Conservation (phyloP, 1,140 invertebrate genomes). For the Trichoplusia ni region DNA sequence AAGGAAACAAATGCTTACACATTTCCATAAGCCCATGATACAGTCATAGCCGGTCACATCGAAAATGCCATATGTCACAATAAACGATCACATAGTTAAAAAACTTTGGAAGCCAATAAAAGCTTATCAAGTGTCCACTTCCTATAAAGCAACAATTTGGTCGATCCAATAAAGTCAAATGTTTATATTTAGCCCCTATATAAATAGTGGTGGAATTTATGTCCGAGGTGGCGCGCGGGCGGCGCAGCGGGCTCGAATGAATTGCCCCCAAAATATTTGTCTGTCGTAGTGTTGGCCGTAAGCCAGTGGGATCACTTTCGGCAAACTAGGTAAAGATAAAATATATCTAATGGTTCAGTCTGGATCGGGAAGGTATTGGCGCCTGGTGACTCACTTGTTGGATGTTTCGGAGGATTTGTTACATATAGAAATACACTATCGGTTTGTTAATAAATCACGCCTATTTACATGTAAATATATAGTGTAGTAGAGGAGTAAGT, state of each 20-base stretch:
- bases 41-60: too few species aligned
- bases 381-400: slow-evolving; percentile 34
- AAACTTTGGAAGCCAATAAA: neutral
- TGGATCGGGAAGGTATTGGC: slow-evolving; percentile 33
- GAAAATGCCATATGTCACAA: too few species aligned
- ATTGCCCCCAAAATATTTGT: slow-evolving; percentile 75
- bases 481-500: too few species aligned
- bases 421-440: slow-evolving; percentile 4
- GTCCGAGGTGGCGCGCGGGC: slow-evolving; percentile 35
- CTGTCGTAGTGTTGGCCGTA: slow-evolving; percentile 62
- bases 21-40: too few species aligned
- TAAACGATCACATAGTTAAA: slow-evolving; percentile 7
- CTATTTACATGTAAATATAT: neutral
- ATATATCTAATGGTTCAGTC: slow-evolving; percentile 30
- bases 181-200: slow-evolving; percentile 52
- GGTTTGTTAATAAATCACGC: neutral
- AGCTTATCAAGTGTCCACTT: slow-evolving; percentile 27
- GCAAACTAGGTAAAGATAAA: slow-evolving; percentile 46
- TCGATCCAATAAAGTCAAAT: slow-evolving; percentile 45
- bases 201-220: slow-evolving; percentile 60
- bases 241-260: slow-evolving; percentile 50
- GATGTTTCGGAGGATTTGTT: slow-evolving; percentile 10
- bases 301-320: slow-evolving; percentile 74
- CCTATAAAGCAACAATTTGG: slow-evolving; percentile 32
- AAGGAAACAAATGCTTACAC: too few species aligned